These are phyloP conservation scores for Zygothrica quintamaculata DNA, from an alignment of 2,888 invertebrate genomes.

Conservation along the genomic window DNA sequence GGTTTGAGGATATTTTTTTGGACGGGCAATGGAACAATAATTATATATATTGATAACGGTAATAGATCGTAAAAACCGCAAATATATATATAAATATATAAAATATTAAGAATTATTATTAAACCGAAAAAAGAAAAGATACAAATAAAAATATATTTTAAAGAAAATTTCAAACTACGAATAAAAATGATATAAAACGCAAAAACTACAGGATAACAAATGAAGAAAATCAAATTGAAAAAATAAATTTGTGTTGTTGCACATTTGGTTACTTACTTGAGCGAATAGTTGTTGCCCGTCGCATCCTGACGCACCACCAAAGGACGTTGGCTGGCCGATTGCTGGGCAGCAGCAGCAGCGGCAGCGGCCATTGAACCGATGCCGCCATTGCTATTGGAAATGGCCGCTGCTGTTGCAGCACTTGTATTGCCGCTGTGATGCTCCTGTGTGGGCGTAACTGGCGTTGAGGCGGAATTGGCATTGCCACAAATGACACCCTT, in stretches of 20 bases:
- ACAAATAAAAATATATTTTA: no score
- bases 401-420: conserved; percentile 62
- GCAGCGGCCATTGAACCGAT: conserved; percentile 75
- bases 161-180: conserved; percentile 45
- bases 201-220: conserved; percentile 20
- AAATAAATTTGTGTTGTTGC: no score
- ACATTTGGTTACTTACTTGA: conserved; percentile 89
- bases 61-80: no score
- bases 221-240: no score
- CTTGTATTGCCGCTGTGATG: conserved; percentile 61
- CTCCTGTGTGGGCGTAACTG: conserved; percentile 91
- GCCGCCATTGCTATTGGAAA: conserved; percentile 69
- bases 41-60: no score
- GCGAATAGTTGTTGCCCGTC: conserved; percentile 89
- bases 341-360: conserved; percentile 71
- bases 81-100: no score
- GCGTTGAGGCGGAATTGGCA: conserved; percentile 79
- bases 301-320: conserved; percentile 90
- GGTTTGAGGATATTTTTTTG: no score
- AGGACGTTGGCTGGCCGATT: conserved; percentile 85
- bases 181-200: conserved; percentile 24
- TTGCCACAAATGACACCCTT: conserved; percentile 85
- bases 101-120: no score
- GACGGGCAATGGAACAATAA: no score
- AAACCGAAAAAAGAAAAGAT: no score